Base-by-base conservation (phyloP, 2,888 invertebrate genomes). In the Phania funesta region DNA sequence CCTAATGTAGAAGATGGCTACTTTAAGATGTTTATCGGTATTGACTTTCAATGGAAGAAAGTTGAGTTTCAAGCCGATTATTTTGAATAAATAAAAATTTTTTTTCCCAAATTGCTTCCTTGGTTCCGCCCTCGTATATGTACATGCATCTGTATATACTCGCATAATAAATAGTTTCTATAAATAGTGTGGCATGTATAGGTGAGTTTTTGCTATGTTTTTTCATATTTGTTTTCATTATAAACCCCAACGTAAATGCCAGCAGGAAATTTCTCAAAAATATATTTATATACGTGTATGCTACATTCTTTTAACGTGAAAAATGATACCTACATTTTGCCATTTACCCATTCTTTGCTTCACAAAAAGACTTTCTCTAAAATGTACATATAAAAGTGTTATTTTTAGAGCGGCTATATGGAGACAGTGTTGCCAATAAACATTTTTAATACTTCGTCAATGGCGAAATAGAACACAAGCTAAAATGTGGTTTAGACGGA, bases 241-340 rank as follows among this genome's bases (percentile, higher is more conserved):
- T 9, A 26, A 71, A 48, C n/a, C 32, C 41, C 11, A 68, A 26
- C 22, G 58, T 52, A 60, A 80, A 71, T 67, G 38, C 41, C 71
- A 29, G 48, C 52, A 48, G 76, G 71, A 56, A 76, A 71, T 54
- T 75, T 62, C 16, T 16, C 13, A 24, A 24, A n/a, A 32, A 29
- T 29, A 9, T 54, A 5, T 54, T n/a, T n/a, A 22, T 22, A 5
- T 24, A 22, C 41, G 5, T 11, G 20, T 24, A 4, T 16, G 3
- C 9, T 16, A 20, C 8, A 8, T 29, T 9, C 16, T 13, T 58
- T 48, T 2, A 3, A 22, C 13, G 5, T 22, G 5, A 24, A 32
- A 70, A 18, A 20, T 18, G 9, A 35, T 22, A 50, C 46, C 35
- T n/a, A 50, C 13, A 46, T 52, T 48, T 41, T 75, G 11, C 38